Evolutionary conservation across 2,888 invertebrate species (phyloP), one percentile per base, ranked within the genome.

Genomic region (Sicus ferrugineus): DNA sequence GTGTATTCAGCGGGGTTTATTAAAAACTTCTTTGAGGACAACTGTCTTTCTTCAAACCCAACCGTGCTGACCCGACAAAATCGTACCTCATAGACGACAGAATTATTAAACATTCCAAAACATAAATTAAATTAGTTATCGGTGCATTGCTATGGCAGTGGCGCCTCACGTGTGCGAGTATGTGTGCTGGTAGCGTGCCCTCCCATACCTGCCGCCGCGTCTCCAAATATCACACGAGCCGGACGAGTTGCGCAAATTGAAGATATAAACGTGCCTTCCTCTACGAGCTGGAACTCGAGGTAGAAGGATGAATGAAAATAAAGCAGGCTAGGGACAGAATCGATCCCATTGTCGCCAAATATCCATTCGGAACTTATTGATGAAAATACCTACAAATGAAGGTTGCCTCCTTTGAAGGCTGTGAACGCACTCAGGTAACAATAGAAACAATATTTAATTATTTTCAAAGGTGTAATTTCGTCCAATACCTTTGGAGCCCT

Each of bases 331-430:
- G 70, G 23, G 26, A 31, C 62, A 70, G 70, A 73, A 70, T 74
- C 73, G 76, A 76, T 76, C 74, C 72, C 75, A 75, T 79, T 77
- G 81, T 81, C 81, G 80, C 81, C 80, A 80, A 80, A 78, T 80
- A 75, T 73, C 74, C 48, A 30, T 30, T 50, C 6, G 26, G 65
- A 59, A 30, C 59, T 58, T 48, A 46, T 67, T 67, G 58, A 67
- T 59, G 21, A 23, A 31, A 54, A 34, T 28, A 21, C 50, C 11
- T 21, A 56, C 14, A 46, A n/a, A 59, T 38, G 21, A 21, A 14
- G 2, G 21, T 16, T 7, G 1, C 23, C 26, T 61, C 34, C 14
- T 42, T 21, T 23, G n/a, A 16, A n/a, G 3, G n/a, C 11, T 19
- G 7, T 21, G 61, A 21, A 9, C 5, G 38, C 38, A 42, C 7